Percentiles rank a stretch among this genome's conserved stretches.
Conservation (phyloP, 2,113 vertebrate species). For the Semnornis frantzii region DNA sequence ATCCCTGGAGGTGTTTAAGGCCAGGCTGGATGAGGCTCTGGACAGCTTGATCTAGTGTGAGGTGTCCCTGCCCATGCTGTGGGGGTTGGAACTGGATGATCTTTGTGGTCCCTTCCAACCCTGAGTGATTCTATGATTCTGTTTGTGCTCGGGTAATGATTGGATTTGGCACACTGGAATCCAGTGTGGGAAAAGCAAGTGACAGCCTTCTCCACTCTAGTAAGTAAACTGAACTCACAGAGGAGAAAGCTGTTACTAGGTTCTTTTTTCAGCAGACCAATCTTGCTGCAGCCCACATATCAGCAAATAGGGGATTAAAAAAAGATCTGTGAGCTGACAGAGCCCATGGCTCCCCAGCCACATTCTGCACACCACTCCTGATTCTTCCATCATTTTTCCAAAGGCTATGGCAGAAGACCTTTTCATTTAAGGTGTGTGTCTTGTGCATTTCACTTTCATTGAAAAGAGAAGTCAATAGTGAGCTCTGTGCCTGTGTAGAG, state of each 20-base stretch:
- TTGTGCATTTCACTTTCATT: constrained; percentile 7
- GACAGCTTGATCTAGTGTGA: no score
- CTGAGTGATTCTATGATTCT: no score
- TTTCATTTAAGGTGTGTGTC: constrained; percentile 21
- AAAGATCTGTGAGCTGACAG: not conserved
- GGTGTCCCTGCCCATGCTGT: no score
- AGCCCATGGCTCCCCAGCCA: not conserved
- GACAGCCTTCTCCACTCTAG: not conserved
- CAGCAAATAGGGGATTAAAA: not conserved
- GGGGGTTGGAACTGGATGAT: no score
- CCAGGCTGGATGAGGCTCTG: no score
- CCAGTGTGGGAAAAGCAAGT: not conserved
- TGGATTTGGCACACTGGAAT: not conserved
- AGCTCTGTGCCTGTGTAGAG: not conserved
- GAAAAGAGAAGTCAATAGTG: constrained; percentile 24
- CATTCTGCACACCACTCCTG: not conserved
- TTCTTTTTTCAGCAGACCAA: not conserved
- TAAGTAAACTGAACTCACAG: not conserved
- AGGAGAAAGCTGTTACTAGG: not conserved
- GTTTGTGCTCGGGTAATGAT: not conserved
- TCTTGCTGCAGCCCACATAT: not conserved
- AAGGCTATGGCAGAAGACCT: not conserved
- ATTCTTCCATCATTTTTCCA: not conserved
- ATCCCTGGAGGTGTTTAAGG: no score
- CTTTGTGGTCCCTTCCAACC: no score